phyloP scores from a whole-genome alignment of 1,140 invertebrate genomes.

The Drosophila ogumai region DNA sequence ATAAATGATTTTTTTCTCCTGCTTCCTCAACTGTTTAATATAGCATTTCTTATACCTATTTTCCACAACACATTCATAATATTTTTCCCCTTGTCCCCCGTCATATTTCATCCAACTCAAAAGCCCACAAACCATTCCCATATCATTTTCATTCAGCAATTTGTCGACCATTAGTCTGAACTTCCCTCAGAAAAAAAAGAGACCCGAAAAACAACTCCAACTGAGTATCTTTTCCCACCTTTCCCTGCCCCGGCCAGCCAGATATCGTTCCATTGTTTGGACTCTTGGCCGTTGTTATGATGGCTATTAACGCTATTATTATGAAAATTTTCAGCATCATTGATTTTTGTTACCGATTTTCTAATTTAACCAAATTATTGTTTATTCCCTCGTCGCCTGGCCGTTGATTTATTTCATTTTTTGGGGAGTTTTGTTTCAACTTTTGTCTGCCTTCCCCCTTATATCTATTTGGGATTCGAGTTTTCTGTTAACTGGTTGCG shows the following conservation, averaged over 20 bases:
- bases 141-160: slow-evolving; percentile 71
- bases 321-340: slow-evolving; percentile 83
- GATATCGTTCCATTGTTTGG: slow-evolving; percentile 56
- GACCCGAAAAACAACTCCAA: slow-evolving; percentile 15
- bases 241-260: slow-evolving; percentile 31
- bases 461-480: slow-evolving; percentile 24
- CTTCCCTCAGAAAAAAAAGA: slow-evolving; percentile 5
- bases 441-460: slow-evolving; percentile 4
- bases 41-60: neutral
- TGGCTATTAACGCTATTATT: slow-evolving; percentile 79
- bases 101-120: neutral
- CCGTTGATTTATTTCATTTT: slow-evolving; percentile 57
- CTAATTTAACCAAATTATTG: slow-evolving; percentile 81
- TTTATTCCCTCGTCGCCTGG: slow-evolving; percentile 54
- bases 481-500: slow-evolving; percentile 75
- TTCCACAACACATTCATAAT: neutral
- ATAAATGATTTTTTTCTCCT: neutral
- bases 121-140: slow-evolving; percentile 32
- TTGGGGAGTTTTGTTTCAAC: slow-evolving; percentile 48
- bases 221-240: slow-evolving; percentile 42
- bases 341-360: slow-evolving; percentile 82
- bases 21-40: neutral
- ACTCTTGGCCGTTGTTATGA: slow-evolving; percentile 64
- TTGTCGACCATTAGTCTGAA: slow-evolving; percentile 66
- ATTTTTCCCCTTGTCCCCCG: neutral